Base-by-base conservation (phyloP, 2,888 invertebrate species). In the Rotaria sp. region DNA sequence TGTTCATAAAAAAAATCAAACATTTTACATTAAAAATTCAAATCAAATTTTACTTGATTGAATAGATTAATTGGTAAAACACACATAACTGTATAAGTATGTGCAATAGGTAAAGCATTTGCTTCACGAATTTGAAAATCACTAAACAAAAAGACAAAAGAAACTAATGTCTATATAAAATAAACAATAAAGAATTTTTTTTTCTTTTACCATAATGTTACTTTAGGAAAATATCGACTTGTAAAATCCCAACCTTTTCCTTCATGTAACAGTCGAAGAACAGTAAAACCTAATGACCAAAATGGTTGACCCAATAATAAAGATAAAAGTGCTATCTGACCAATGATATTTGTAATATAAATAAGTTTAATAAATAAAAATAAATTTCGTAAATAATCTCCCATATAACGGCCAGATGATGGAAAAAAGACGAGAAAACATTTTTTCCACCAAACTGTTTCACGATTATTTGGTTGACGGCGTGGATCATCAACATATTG, bases 51-150 rank as follows among this genome's bases (percentile, higher is more conserved):
- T 11, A 67, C 80, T 10, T 87, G 87, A 87, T 87, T 87, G 57
- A 87, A 87, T 8, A 87, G 55, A 84, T 87, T 87, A 18, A 87
- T 87, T 21, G 88, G 88, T 41, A 88, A 86, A 48, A 88, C 88
- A 85, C 88, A 88, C 80, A 88, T 88, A 24, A 88, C 87, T 15
- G 41, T 87, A 84, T 87, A 87, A 0, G 84, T 85, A 80, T 87
- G 87, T 41, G 85, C 67, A 10, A 87, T 80, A 52, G 85, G 52
- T 41, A 85, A 80, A 35, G 85, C 55, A 55, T 85, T 85, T 13
- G 85, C 55, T 84, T 87, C 87, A 5, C 87, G 84, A 45, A 87
- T 85, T 30, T 85, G 80, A 87, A 87, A 85, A 84, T 87, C 87
- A 55, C 87, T 80, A 41, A 74, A 74, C 18, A 50, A 11, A 45